These are phyloP conservation scores for Hippoglossus hippoglossus DNA, from an alignment of 2,797 vertebrate species.

Conservation along the genomic window DNA sequence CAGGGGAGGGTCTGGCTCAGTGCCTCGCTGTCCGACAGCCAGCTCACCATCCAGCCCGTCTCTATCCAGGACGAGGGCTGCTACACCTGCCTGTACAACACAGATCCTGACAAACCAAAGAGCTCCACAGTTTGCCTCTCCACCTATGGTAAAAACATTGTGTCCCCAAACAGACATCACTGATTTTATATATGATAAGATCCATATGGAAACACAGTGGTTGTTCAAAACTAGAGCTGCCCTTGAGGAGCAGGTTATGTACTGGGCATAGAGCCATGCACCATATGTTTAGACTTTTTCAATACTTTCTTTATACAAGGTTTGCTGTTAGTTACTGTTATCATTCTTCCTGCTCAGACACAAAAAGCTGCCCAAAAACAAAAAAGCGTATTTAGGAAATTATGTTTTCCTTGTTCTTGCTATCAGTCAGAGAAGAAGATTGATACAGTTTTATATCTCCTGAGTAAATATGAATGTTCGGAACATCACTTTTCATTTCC, in stretches of 20 bases:
- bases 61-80: constrained; percentile 82
- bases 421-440: no score
- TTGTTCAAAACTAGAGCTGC: neutral
- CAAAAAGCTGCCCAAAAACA: neutral
- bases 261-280: no score
- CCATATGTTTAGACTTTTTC: neutral
- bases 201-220: neutral
- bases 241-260: no score
- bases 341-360: no score
- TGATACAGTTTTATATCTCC: no score
- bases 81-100: constrained; percentile 83
- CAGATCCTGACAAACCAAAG: constrained; percentile 66
- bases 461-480: no score
- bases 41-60: constrained; percentile 82
- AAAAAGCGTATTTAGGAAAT: neutral
- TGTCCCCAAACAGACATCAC: neutral
- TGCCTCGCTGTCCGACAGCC: constrained; percentile 76
- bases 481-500: no score
- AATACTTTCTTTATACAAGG: neutral
- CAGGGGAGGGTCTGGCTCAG: constrained; percentile 78
- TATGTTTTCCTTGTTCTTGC: no score
- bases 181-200: neutral
- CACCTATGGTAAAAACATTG: constrained; percentile 75
- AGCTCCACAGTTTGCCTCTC: constrained; percentile 80
- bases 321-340: neutral